Evolutionary conservation across 2,113 vertebrate species (phyloP), one percentile per base, ranked within the genome.

Genomic region (Platysteira castanea): DNA sequence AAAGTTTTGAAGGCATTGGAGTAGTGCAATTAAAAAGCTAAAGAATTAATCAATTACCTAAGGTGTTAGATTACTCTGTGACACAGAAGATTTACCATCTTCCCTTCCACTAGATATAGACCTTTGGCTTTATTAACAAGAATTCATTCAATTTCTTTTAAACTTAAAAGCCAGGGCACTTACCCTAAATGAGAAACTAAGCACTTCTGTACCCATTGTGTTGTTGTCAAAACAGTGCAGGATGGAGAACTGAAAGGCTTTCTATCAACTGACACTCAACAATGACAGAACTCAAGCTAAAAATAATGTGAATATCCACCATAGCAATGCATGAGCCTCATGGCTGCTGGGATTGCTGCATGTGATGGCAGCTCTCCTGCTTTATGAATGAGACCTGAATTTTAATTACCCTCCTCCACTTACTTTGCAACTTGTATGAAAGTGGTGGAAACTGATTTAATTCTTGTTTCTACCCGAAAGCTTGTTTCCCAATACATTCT

Each of bases 271-370:
- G 64, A 70, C 39, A 76, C 8, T 26, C 54, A 70, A 53, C 23
- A 23, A 17, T 91, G 50, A 65, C 44, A 83, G 75, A 90, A 86
- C 41, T 77, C 46, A 87, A 49, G 74, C 75, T 96, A 93, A 97
- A 97, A 95, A 76, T 90, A 86, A 59, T 49, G 53, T 63, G 64
- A 93, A 69, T 83, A 75, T 52, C 30, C 84, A 80, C 71, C 47
- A 64, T 0, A 89, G 92, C 57, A 94, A 90, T 35, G 49, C 60
- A 68, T 13, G 54, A 77, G 52, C 26, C 78, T 84, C 54, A 27
- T 27, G 44, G 77, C 80, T 1, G 3, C 61, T 37, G 74, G 37
- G 41, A 49, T 26, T 5, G 7, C 50, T 92, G 59, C 75, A 57
- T 15, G 11, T 35, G n/a, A 70, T 52, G 57, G 42, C 65, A 93